Evolutionary conservation across 2,888 invertebrate genomes (phyloP).

Genomic region (Trissolcus brochymenae): DNA sequence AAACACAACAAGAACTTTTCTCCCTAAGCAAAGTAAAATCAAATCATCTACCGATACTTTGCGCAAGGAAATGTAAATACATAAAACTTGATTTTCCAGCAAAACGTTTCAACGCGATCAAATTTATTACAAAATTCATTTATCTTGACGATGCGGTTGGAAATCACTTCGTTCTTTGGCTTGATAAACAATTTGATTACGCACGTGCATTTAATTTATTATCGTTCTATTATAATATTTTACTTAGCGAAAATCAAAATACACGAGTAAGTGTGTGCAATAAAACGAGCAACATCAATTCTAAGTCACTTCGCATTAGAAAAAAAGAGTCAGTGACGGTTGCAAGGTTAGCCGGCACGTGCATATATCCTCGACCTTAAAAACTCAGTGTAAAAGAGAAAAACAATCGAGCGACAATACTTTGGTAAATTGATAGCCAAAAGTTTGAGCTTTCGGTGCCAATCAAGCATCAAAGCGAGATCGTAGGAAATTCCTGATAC

Average conservation of each 20-base stretch:
- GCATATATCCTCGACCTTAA: constrained; percentile 59
- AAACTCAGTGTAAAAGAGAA: constrained; percentile 38
- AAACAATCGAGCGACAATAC: constrained; percentile 26
- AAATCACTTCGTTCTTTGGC: too few relatives aligned
- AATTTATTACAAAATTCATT: background rate
- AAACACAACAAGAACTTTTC: too few relatives aligned
- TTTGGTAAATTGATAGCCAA: constrained; percentile 30
- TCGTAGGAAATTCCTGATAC: background rate
- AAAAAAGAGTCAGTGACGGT: constrained; percentile 46
- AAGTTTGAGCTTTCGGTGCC: constrained; percentile 6
- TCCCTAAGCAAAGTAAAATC: too few relatives aligned
- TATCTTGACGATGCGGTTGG: too few relatives aligned
- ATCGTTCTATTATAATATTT: background rate
- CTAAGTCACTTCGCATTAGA: constrained; percentile 41
- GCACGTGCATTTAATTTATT: constrained; percentile 5
- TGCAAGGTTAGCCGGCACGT: constrained; percentile 58
- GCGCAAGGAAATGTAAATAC: too few relatives aligned
- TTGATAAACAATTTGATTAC: too few relatives aligned
- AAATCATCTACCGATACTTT: too few relatives aligned
- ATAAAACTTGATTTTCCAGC: background rate
- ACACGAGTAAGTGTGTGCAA: constrained; percentile 9
- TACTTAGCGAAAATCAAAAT: constrained; percentile 6
- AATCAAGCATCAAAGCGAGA: background rate
- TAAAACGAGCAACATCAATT: constrained; percentile 36
- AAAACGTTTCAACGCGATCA: background rate